Conservation (phyloP, 2,113 vertebrate species). For the Dasyprocta punctata region DNA sequence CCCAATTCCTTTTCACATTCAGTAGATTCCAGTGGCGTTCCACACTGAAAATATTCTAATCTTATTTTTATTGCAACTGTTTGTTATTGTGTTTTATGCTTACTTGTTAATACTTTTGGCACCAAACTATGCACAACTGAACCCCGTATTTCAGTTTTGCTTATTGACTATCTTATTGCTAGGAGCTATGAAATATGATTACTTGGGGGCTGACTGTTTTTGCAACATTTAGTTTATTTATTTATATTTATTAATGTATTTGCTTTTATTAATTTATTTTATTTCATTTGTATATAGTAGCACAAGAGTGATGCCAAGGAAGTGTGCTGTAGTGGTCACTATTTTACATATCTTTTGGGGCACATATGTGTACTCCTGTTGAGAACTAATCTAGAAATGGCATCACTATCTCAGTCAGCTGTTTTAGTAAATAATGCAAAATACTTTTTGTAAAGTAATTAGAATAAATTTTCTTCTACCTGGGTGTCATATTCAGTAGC, state of each 20-base stretch:
- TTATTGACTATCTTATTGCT: not conserved
- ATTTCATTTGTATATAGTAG: not conserved
- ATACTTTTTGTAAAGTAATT: not conserved
- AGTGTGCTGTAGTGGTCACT: too few relatives aligned
- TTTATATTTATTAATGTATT: not conserved
- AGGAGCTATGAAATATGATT: not conserved
- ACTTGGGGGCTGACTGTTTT: not conserved
- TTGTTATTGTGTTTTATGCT: not conserved
- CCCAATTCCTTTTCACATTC: not conserved
- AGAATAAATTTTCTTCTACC: not conserved
- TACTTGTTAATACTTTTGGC: not conserved
- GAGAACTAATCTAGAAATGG: not conserved
- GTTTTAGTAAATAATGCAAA: not conserved
- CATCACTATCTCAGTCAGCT: not conserved
- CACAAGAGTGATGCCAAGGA: not conserved
- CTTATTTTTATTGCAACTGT: not conserved
- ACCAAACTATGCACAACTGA: not conserved
- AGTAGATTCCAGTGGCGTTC: accelerated
- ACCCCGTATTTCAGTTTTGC: not conserved
- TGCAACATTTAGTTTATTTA: not conserved
- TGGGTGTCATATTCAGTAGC: not conserved
- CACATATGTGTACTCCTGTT: not conserved
- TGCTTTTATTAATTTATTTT: not conserved
- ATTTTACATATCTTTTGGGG: too few relatives aligned
- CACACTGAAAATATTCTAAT: not conserved